Evolutionary conservation across 1,140 invertebrate genomes (phyloP), one percentile per base, ranked within the genome.

Genomic region (Matsumurasca onukii): DNA sequence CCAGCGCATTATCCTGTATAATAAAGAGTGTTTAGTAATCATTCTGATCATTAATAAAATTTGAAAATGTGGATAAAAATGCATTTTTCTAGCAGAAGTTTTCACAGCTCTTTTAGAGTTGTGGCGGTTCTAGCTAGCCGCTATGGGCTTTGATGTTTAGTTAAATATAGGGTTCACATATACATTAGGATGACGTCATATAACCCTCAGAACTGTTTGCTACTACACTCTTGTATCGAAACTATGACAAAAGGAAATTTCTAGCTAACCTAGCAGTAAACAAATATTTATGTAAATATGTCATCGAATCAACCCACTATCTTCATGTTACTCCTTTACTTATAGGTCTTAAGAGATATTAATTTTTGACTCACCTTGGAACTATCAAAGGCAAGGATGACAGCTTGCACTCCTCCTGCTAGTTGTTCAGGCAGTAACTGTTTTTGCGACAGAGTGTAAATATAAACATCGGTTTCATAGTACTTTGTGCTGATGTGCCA

Each of bases 401-500:
- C 73, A 20, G 86, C 87, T 73, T 88, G 81, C n/a, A 86, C 78
- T 69, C 75, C 73, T 17, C 84, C 76, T 12, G 82, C 79, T 79
- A 84, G 83, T 9, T 76, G 68, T 71, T 80, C 62, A 70, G 81
- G 77, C 48, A 83, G 78, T 66, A 81, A 75, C 0, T 79, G 77
- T 72, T 83, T 79, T 30, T 78, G 76, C 70, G 81, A 74, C n/a
- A 83, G 77, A 0, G 77, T 69, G 73, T 84, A 86, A 3, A 90
- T 68, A 31, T 82, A 72, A 39, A 88, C 78, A 75, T 85, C 80
- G 27, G 85, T 80, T 64, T 81, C 82, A 69, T 90, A 90, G 80
- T 90, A 90, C 76, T 89, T 90, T 30, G 86, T 90, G 48, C 86
- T 81, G 67, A 89, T 84, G 65, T 83, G 76, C 86, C 87, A 88